Evolutionary conservation across 2,888 invertebrate genomes (phyloP).

Genomic region (Lacanobia wlatinum): DNA sequence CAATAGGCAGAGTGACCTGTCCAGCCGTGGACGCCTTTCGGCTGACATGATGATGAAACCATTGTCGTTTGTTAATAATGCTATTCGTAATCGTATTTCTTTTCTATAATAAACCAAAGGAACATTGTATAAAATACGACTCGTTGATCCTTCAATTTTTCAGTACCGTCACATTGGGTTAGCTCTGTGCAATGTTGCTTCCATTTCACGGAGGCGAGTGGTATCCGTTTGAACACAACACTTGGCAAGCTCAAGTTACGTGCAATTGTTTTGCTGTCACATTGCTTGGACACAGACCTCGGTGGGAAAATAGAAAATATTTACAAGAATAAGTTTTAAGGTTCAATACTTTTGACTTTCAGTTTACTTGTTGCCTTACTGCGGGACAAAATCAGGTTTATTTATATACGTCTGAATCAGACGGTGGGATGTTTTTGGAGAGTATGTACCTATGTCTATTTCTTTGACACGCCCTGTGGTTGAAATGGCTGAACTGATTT

Average conservation of each 20-base stretch:
- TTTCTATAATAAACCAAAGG: neutral
- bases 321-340: conserved; percentile 4
- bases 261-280: conserved; percentile 33
- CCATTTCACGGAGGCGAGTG: conserved; percentile 2
- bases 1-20: too few relatives aligned
- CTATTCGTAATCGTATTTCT: too few relatives aligned
- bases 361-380: too few relatives aligned
- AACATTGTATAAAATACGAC: neutral
- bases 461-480: too few relatives aligned
- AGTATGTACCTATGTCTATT: too few relatives aligned
- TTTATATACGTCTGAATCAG: too few relatives aligned
- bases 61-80: too few relatives aligned
- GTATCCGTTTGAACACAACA: conserved; percentile 16
- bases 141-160: conserved; percentile 16
- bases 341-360: too few relatives aligned
- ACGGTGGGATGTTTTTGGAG: neutral
- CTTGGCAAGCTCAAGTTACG: conserved; percentile 23
- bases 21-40: too few relatives aligned
- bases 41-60: too few relatives aligned
- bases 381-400: too few relatives aligned
- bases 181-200: conserved; percentile 12
- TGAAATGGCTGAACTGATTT: too few relatives aligned
- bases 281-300: neutral
- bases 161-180: conserved; percentile 23
- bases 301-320: conserved; percentile 4